Evolutionary conservation across 2,797 vertebrate species (phyloP).

Genomic region (Coluber constrictor): DNA sequence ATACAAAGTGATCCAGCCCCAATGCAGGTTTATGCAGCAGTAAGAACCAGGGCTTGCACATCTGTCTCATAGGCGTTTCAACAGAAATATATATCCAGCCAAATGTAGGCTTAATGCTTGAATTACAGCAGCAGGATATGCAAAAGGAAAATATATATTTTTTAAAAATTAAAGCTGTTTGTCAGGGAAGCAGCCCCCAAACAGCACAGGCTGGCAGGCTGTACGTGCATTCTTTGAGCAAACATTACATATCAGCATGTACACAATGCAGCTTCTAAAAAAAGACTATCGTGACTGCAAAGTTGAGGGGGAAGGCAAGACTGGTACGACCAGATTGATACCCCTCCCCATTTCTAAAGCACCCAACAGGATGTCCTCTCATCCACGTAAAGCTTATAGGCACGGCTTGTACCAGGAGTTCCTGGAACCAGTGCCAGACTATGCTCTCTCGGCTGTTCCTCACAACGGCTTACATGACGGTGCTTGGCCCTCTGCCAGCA

Average conservation of each 20-base stretch:
- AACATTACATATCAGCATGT: constrained; percentile 34
- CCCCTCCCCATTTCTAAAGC: neutral
- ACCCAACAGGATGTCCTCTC: constrained; percentile 30
- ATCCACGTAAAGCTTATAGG: constrained; percentile 36
- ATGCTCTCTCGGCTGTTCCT: constrained; percentile 13
- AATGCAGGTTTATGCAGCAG: neutral
- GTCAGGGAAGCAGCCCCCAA: constrained; percentile 9
- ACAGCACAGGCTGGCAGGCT: constrained; percentile 3
- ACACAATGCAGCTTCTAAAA: constrained; percentile 32
- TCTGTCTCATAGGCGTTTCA: neutral
- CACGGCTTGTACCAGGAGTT: constrained; percentile 54
- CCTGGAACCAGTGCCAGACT: constrained; percentile 39
- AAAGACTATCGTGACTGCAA: constrained; percentile 7
- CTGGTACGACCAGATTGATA: neutral
- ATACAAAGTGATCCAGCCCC: neutral
- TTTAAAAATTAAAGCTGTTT: neutral
- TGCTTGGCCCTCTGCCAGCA: constrained; percentile 23
- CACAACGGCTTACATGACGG: constrained; percentile 22
- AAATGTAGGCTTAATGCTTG: neutral
- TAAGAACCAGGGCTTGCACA: neutral
- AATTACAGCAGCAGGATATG: neutral
- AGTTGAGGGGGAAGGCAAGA: neutral
- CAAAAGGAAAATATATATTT: neutral
- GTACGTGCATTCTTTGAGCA: constrained; percentile 27
- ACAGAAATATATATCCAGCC: neutral